A percentile compares a stretch with the other conserved stretches of the same genome.
phyloP scores from a whole-genome alignment of 2,113 vertebrate species.

The Gymnocephalus cernua region DNA sequence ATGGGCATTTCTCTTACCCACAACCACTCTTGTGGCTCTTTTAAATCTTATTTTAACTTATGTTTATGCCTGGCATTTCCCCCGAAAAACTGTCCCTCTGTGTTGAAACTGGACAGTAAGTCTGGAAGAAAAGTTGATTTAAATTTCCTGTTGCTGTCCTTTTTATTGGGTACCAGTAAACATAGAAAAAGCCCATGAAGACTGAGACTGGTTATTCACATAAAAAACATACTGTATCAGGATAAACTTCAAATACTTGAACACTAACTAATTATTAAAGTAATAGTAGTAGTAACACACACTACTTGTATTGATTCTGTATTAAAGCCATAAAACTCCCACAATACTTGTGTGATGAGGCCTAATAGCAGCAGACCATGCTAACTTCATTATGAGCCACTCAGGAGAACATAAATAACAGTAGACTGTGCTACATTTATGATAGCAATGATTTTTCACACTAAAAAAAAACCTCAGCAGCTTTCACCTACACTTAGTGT shows the following conservation, averaged over 20 bases:
- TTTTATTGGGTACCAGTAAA: neutral
- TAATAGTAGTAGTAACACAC: neutral
- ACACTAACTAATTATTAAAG: neutral
- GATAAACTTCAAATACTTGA: neutral
- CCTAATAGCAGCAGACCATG: slow-evolving; percentile 23
- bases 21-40: neutral
- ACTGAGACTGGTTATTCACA: neutral
- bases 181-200: neutral
- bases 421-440: neutral
- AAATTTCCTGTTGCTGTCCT: neutral
- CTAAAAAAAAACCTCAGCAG: slow-evolving; percentile 4
- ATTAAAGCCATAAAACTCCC: slow-evolving; percentile 18
- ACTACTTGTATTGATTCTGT: neutral
- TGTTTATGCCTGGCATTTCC: neutral
- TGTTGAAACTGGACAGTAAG: neutral
- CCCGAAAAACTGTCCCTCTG: neutral
- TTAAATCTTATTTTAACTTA: neutral
- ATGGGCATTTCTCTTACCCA: neutral
- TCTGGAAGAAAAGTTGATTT: neutral
- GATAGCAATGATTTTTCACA: slow-evolving; percentile 10
- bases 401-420: slow-evolving; percentile 33
- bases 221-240: too few species aligned
- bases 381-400: slow-evolving; percentile 45
- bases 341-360: slow-evolving; percentile 6
- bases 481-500: slow-evolving; percentile 15